These are phyloP conservation scores for Lampropteryx suffumata DNA, from an alignment of 2,888 invertebrate species.

Conservation along the genomic window DNA sequence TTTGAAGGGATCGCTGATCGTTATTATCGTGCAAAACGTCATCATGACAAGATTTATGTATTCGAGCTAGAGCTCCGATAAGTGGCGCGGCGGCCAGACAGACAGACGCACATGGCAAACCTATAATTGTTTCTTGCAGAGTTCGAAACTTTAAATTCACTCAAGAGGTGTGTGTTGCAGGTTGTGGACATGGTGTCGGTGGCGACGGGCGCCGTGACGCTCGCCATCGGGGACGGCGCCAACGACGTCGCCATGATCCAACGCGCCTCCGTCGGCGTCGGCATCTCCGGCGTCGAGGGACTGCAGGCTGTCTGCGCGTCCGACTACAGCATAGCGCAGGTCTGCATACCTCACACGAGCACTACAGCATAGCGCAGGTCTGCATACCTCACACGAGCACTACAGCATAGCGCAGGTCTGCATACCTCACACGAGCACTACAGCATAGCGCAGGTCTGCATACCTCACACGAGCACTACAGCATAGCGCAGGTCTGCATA, in stretches of 20 bases:
- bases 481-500: too few relatives aligned
- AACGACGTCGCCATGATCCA: constrained; percentile 99
- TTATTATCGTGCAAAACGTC: too few relatives aligned
- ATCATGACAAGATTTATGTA: too few relatives aligned
- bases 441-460: constrained; percentile 92
- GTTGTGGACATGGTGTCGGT: constrained; percentile 91
- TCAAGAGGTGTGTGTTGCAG: constrained; percentile 60
- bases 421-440: constrained; percentile 76
- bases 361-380: constrained; percentile 97
- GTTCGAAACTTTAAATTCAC: too few relatives aligned
- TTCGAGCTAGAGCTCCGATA: too few relatives aligned
- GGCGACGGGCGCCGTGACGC: constrained; percentile 92
- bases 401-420: constrained; percentile 96
- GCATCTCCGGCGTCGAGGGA: constrained; percentile 99
- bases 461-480: neutral
- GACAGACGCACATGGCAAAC: too few relatives aligned
- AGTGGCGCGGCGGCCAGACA: too few relatives aligned
- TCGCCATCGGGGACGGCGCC: constrained; percentile 98
- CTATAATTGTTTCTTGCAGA: too few relatives aligned
- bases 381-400: constrained; percentile 26
- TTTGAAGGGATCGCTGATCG: too few relatives aligned
- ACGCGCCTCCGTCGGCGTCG: constrained; percentile 98
- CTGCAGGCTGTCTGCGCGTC: constrained; percentile 99
- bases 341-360: too few relatives aligned
- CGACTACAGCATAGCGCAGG: constrained; percentile 98